Conservation (phyloP, 2,113 vertebrate species). For the Phylloscopus whistleri region DNA sequence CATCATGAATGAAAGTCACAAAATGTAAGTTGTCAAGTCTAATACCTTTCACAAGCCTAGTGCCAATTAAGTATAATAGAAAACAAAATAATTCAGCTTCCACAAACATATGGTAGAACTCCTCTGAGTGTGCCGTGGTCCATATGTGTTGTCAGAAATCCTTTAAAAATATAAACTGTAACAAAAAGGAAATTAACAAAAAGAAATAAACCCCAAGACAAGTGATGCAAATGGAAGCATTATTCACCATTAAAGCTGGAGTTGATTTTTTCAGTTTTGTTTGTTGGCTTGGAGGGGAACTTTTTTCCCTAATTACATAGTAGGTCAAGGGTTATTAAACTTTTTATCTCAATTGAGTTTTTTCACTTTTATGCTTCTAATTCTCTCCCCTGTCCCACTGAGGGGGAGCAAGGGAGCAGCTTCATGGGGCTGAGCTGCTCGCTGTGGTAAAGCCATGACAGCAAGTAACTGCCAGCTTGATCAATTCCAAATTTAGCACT, state of each 20-base stretch:
- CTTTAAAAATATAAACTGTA: background rate
- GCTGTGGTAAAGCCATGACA: accelerated
- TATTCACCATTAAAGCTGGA: background rate
- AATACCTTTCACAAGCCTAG: background rate
- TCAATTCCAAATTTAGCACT: background rate
- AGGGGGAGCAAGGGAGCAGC: background rate
- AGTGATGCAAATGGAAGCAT: background rate
- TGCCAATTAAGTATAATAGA: background rate
- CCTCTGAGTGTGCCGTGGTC: background rate
- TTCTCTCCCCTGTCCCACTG: background rate
- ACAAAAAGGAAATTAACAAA: background rate
- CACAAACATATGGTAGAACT: background rate
- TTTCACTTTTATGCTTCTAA: background rate
- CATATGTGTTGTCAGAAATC: background rate
- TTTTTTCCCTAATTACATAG: no score
- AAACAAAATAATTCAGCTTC: background rate
- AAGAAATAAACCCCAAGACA: background rate
- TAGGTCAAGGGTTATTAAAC: background rate
- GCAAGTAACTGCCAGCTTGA: background rate
- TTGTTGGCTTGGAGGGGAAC: no score
- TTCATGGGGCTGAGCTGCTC: background rate
- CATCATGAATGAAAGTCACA: background rate
- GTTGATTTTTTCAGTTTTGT: no score
- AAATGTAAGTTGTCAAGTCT: background rate
- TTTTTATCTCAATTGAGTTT: background rate